Evolutionary conservation across 2,888 invertebrate genomes (phyloP), one percentile per base, ranked within the genome.

Genomic region (Biston stratarius): DNA sequence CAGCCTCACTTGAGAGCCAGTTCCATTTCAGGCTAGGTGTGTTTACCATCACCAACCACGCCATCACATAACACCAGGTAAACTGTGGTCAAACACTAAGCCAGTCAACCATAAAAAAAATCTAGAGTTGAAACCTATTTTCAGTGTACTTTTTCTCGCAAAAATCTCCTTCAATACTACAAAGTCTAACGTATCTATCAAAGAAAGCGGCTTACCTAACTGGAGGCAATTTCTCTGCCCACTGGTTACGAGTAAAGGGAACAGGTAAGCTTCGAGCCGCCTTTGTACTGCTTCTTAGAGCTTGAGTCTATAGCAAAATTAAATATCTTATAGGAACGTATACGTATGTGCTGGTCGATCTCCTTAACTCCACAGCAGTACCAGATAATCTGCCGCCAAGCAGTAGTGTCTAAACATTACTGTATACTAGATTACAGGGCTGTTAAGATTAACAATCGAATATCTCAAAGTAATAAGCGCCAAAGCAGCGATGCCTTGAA

Each of bases 141-240:
- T 6, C 44, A 33, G 1, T 12, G 24, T 53, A n/a, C 0, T 44
- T 51, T 60, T 60, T 34, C 55, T 49, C 52, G 47, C 53, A 34
- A 59, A 24, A 3, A 2, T 58, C 14, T 48, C 24, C 48, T 63
- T 79, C 81, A 78, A 79, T 78, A 77, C 74, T 72, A 74, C 73
- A 73, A 76, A 77, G 76, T 78, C 78, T 77, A 74, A 77, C 74
- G 76, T 77, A 81, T 80, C 82, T 88, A 88, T 88, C 89, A 89
- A 90, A 92, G 91, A 87, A 90, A 92, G 88, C 89, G 86, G 90
- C 89, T 92, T 92, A 90, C 90, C 89, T 90, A 87, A 83, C 86
- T 88, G 77, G 85, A 83, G 90, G 90, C 89, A 93, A 93, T 93
- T 93, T 93, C 91, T 86, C 87, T 83, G 92, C 91, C 91, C 92